phyloP scores from a whole-genome alignment of 2,113 vertebrate genomes.

The Halcyon senegalensis region DNA sequence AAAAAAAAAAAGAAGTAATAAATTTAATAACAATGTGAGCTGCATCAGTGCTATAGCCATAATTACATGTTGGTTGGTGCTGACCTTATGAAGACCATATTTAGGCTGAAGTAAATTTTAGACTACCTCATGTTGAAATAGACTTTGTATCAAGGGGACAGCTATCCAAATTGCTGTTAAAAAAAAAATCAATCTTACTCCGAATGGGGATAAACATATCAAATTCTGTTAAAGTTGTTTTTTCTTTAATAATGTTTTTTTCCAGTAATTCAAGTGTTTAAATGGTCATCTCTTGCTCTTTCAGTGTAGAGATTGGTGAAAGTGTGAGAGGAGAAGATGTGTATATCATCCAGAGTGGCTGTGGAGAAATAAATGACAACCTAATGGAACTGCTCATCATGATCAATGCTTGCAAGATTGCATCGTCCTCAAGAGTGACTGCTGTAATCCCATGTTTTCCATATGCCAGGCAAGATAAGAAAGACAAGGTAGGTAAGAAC shows the following conservation, averaged over 20 bases:
- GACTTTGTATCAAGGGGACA: background rate
- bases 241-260: background rate
- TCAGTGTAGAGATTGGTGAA: conserved; percentile 85
- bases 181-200: background rate
- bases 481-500: conserved; percentile 80
- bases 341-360: conserved; percentile 86
- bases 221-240: background rate
- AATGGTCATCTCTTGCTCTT: background rate
- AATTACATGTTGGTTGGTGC: background rate
- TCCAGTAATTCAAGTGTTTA: background rate
- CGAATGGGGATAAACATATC: background rate
- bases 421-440: conserved; percentile 83
- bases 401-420: conserved; percentile 88
- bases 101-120: background rate
- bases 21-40: background rate
- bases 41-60: background rate
- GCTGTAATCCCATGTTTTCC: conserved; percentile 86
- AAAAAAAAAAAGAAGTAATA: background rate
- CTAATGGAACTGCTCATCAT: conserved; percentile 87
- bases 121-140: background rate
- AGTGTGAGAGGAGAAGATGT: conserved; percentile 87
- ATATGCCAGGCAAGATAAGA: conserved; percentile 85
- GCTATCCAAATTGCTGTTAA: background rate
- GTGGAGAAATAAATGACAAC: conserved; percentile 87
- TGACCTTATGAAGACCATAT: background rate